These are phyloP conservation scores for Montipora foliosa DNA, from an alignment of 64 coral and sea anemone species.

Conservation along the genomic window DNA sequence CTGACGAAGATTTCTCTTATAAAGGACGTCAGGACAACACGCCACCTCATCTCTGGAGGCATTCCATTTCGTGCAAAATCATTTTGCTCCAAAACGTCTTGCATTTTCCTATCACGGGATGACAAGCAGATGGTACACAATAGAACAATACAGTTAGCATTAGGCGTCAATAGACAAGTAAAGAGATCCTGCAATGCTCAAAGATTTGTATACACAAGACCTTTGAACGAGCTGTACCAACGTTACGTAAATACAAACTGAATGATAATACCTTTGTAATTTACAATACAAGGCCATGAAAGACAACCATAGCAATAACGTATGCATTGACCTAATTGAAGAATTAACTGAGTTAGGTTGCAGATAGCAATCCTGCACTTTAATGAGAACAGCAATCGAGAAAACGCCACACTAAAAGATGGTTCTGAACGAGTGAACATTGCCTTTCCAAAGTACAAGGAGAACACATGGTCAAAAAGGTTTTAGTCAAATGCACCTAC, in stretches of 20 bases:
- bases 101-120: no score
- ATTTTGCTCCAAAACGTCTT: conserved; percentile 25
- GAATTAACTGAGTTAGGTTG: not conserved
- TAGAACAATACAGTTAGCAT: not conserved
- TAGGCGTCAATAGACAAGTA: not conserved
- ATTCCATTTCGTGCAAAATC: conserved; percentile 64
- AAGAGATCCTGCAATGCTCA: no score
- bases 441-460: conserved; percentile 22
- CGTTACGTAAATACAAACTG: not conserved
- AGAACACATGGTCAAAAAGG: not conserved
- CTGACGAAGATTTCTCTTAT: conserved; percentile 22
- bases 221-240: not conserved
- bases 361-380: not conserved
- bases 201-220: no score
- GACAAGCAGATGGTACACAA: no score
- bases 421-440: conserved; percentile 4
- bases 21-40: conserved; percentile 43
- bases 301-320: not conserved
- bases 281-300: not conserved
- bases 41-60: conserved; percentile 65
- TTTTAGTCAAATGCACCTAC: conserved; percentile 34
- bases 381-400: not conserved
- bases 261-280: not conserved
- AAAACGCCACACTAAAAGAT: not conserved
- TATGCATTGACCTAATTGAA: not conserved